Conservation (phyloP, 30 jellyfish, hydroid and myxozoan genomes). For the Thelohanellus kitauei region DNA sequence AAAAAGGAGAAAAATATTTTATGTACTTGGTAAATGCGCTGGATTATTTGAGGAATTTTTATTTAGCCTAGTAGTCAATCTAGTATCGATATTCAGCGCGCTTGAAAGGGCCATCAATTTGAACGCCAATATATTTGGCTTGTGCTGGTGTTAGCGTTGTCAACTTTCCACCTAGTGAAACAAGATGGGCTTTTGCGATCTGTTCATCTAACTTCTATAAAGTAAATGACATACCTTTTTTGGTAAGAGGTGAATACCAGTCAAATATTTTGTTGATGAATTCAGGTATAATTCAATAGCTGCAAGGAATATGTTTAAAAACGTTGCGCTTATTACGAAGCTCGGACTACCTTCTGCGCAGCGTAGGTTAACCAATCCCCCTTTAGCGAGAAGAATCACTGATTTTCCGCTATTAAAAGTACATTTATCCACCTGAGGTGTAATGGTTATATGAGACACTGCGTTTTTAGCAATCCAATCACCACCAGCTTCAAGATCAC, state of each 20-base stretch:
- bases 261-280: constrained; percentile 13
- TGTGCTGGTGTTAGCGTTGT: constrained; percentile 24
- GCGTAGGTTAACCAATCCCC: constrained; percentile 67
- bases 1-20: no score
- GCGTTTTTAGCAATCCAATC: constrained; percentile 33
- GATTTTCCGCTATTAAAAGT: constrained; percentile 49
- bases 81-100: constrained; percentile 53
- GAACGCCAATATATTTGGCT: constrained; percentile 38
- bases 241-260: constrained; percentile 45
- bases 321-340: constrained; percentile 64
- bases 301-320: no score
- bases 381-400: constrained; percentile 48
- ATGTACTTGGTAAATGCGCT: no score
- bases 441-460: neutral
- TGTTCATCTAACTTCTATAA: constrained; percentile 45
- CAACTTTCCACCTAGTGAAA: constrained; percentile 31
- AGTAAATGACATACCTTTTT: constrained; percentile 53
- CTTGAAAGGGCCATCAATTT: constrained; percentile 67
- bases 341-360: constrained; percentile 97
- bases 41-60: no score
- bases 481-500: constrained; percentile 55
- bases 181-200: no score
- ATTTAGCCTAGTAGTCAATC: no score
- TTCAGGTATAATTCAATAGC: constrained; percentile 44
- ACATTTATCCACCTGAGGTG: constrained; percentile 43